These are phyloP conservation scores for Varecia variegata DNA, from an alignment of 2,797 vertebrate species.

Conservation along the genomic window DNA sequence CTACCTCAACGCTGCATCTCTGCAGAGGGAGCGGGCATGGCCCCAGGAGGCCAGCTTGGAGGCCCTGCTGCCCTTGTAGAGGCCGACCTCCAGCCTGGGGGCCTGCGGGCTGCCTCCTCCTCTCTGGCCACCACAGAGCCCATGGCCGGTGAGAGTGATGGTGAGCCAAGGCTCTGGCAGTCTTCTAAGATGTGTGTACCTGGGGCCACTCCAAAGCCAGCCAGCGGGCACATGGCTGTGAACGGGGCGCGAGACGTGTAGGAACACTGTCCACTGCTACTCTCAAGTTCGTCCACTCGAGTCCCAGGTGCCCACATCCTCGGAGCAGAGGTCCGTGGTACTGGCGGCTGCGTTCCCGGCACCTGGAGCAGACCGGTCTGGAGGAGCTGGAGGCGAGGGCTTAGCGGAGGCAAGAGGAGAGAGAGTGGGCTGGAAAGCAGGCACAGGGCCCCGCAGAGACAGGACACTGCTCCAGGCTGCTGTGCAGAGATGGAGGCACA, in stretches of 20 bases:
- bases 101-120: background rate
- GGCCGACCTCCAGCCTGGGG: background rate
- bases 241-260: rapidly evolving
- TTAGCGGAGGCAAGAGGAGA: background rate
- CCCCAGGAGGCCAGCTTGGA: too few relatives aligned
- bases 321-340: too few relatives aligned
- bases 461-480: background rate
- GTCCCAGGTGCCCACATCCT: background rate
- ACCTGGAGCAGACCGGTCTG: rapidly evolving
- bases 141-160: background rate
- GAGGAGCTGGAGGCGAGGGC: too few relatives aligned
- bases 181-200: background rate
- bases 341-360: rapidly evolving
- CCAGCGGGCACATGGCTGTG: background rate
- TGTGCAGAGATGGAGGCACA: background rate
- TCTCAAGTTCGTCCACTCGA: too few relatives aligned
- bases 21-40: background rate
- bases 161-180: too few relatives aligned
- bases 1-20: background rate
- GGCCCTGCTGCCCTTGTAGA: too few relatives aligned
- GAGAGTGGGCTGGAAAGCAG: rapidly evolving
- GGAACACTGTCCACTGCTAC: background rate
- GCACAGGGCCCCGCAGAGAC: background rate
- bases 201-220: background rate
- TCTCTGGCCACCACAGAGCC: background rate